phyloP scores from a whole-genome alignment of 1,140 invertebrate species.

The Hylaeus anthracinus region DNA sequence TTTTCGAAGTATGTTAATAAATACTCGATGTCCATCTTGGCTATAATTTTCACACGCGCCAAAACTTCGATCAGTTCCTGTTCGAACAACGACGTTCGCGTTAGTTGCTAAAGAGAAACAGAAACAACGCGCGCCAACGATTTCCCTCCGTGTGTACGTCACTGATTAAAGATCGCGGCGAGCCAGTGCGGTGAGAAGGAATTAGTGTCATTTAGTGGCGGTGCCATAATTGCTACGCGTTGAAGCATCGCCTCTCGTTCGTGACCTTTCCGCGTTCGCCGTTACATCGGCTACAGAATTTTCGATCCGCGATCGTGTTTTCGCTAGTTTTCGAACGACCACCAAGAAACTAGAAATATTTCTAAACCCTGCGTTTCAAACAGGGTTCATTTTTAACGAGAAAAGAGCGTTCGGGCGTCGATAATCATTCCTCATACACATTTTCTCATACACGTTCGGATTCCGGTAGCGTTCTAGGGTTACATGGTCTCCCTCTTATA shows the following conservation, averaged over 20 bases:
- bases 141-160: neutral
- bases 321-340: neutral
- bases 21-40: neutral
- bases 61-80: neutral
- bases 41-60: no score
- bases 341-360: neutral
- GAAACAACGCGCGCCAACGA: conserved; percentile 3
- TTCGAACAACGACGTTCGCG: neutral
- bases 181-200: neutral
- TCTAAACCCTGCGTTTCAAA: neutral
- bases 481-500: neutral
- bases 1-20: no score
- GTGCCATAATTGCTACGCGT: conserved; percentile 21
- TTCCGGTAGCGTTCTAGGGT: neutral
- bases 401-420: no score
- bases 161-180: conserved; percentile 14
- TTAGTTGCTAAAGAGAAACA: neutral
- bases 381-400: no score
- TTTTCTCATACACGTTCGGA: no score
- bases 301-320: neutral
- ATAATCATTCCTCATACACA: no score
- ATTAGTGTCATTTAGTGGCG: conserved; percentile 37
- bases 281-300: neutral
- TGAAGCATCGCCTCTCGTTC: neutral
- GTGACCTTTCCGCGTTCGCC: neutral